Conservation (phyloP, 2,797 vertebrate species). For the Anas acuta region DNA sequence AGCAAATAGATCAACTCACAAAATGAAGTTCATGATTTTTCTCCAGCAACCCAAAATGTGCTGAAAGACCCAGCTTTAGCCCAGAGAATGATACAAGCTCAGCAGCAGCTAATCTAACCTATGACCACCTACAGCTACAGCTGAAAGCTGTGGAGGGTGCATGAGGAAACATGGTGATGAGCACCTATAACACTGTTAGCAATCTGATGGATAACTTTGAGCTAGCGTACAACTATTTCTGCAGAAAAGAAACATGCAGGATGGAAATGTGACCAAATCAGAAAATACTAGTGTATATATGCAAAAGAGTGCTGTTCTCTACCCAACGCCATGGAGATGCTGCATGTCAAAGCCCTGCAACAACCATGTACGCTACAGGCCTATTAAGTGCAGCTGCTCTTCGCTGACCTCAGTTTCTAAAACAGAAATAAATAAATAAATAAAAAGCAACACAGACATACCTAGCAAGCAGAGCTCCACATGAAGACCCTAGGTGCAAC, state of each 20-base stretch:
- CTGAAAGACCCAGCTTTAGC: neutral
- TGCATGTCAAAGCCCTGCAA: rapidly evolving
- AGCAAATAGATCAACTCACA: neutral
- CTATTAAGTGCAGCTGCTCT: neutral
- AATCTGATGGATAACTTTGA: neutral
- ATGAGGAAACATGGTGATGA: neutral
- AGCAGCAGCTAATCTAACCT: neutral
- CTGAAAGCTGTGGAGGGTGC: neutral
- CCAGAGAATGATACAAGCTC: neutral
- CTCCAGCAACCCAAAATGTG: neutral
- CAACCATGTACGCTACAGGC: rapidly evolving
- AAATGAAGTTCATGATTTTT: neutral
- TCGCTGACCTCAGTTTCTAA: neutral
- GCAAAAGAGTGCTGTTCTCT: neutral
- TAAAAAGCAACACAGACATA: neutral
- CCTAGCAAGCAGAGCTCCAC: neutral
- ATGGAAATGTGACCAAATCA: neutral
- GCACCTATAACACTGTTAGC: neutral
- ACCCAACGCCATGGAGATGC: rapidly evolving
- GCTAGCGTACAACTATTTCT: neutral
- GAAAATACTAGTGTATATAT: neutral
- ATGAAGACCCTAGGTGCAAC: neutral
- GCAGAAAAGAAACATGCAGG: neutral
- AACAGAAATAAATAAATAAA: neutral
- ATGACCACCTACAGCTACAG: neutral